phyloP scores from a whole-genome alignment of 2,797 vertebrate species.

The Coregonus ussuriensis region DNA sequence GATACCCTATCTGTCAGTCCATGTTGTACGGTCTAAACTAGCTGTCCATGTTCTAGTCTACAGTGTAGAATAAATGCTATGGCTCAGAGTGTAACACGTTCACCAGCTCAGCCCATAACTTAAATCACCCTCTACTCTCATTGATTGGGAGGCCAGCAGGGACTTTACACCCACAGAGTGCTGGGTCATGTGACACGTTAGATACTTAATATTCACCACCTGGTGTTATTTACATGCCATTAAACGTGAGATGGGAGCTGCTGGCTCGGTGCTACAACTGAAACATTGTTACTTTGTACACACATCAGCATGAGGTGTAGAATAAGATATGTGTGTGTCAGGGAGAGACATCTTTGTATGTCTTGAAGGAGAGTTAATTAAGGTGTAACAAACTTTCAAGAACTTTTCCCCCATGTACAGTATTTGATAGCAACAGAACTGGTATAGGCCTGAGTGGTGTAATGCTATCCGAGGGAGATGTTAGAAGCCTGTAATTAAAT shows the following conservation, averaged over 20 bases:
- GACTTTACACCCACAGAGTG: conserved; percentile 67
- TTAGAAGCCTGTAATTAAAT: conserved; percentile 79
- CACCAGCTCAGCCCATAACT: conserved; percentile 29
- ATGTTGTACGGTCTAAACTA: not conserved
- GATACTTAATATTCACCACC: conserved; percentile 78
- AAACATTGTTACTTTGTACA: conserved; percentile 22
- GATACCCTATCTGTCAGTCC: conserved; percentile 1
- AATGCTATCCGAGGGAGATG: conserved; percentile 67
- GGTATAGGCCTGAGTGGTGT: conserved; percentile 50
- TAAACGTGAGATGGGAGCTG: conserved; percentile 53
- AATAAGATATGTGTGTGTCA: conserved; percentile 13
- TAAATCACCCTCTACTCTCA: conserved; percentile 6
- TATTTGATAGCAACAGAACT: conserved; percentile 24
- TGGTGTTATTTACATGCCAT: conserved; percentile 77
- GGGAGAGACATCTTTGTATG: conserved; percentile 10
- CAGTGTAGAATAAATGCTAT: conserved; percentile 14
- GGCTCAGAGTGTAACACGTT: conserved; percentile 28
- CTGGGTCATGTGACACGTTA: conserved; percentile 68
- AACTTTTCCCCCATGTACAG: not conserved
- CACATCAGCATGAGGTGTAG: conserved; percentile 31
- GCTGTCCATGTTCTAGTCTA: not conserved
- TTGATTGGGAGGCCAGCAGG: conserved; percentile 60
- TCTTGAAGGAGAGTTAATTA: conserved; percentile 9
- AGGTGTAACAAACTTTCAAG: not conserved
- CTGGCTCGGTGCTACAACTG: conserved; percentile 5